These are phyloP conservation scores for Gouania willdenowi DNA, from an alignment of 2,797 vertebrate species.

Conservation along the genomic window DNA sequence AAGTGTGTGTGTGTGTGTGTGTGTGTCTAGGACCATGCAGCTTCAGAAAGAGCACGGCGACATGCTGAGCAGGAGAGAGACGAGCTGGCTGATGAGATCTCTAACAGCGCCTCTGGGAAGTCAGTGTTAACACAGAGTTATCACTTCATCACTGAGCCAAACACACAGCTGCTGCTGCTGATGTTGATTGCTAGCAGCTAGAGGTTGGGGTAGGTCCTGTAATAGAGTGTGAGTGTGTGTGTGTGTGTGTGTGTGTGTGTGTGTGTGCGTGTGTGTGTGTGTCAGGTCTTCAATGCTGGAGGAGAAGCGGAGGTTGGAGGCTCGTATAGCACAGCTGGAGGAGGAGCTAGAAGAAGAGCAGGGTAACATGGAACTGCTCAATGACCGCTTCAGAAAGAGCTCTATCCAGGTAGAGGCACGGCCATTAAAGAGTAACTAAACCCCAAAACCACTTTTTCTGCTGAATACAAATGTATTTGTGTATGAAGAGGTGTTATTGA, in stretches of 20 bases:
- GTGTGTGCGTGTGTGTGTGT: too few species aligned
- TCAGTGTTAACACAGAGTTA: conserved; percentile 64
- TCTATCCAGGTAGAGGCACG: conserved; percentile 81
- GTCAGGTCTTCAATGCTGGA: conserved; percentile 90
- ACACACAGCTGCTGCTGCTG: too few species aligned
- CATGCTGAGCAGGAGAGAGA: conserved; percentile 95
- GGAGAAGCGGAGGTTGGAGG: conserved; percentile 93
- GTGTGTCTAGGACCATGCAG: conserved; percentile 83
- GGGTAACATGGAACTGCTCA: conserved; percentile 95
- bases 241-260: too few species aligned
- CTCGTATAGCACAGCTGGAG: conserved; percentile 90
- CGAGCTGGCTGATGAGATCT: conserved; percentile 92
- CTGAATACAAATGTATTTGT: too few species aligned
- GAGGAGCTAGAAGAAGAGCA: conserved; percentile 98
- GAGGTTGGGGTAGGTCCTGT: too few species aligned
- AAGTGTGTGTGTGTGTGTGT: background rate
- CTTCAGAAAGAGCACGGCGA: conserved; percentile 88
- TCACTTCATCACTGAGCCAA: background rate
- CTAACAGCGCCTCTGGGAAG: conserved; percentile 95
- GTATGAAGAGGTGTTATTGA: too few species aligned
- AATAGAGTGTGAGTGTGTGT: too few species aligned
- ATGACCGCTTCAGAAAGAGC: conserved; percentile 94
- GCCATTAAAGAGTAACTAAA: background rate
- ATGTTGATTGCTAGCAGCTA: too few species aligned
- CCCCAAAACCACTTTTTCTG: too few species aligned